These are phyloP conservation scores for Toxotes jaculatrix DNA, from an alignment of 2,113 vertebrate genomes.

Conservation along the genomic window DNA sequence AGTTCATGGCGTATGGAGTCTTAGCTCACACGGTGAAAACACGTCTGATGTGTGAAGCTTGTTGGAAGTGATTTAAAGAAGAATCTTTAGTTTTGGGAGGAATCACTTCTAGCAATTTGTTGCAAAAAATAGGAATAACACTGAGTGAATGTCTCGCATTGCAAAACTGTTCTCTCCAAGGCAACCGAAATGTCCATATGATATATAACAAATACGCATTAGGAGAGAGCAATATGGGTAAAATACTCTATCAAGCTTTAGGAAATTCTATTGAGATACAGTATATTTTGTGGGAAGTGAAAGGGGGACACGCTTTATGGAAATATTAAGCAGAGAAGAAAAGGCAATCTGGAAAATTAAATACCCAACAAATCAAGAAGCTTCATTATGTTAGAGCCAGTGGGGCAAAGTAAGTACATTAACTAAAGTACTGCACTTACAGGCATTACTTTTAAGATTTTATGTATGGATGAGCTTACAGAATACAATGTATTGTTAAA, in stretches of 20 bases:
- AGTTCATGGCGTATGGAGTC: slow-evolving; percentile 3
- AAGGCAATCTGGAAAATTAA: not conserved
- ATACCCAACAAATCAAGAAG: not conserved
- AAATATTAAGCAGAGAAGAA: not conserved
- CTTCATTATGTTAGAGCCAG: not conserved
- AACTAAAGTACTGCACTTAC: not conserved
- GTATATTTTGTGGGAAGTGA: not conserved
- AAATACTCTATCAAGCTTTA: not conserved
- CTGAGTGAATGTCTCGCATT: not conserved
- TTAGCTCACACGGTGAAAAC: slow-evolving; percentile 28
- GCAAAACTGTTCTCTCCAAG: not conserved
- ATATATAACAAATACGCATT: not conserved
- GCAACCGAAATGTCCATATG: not conserved
- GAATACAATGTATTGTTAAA: not conserved
- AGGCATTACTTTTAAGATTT: not conserved
- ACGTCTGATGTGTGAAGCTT: not conserved
- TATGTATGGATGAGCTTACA: not conserved
- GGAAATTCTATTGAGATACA: not conserved
- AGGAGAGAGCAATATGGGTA: not conserved
- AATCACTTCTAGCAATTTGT: slow-evolving; percentile 1
- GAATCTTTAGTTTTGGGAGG: not conserved
- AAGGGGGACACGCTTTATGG: not conserved
- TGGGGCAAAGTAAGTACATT: not conserved
- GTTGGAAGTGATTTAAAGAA: slow-evolving; percentile 3
- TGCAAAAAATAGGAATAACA: not conserved